Conservation (phyloP, 2,113 vertebrate genomes). For the Connochaetes taurinus region DNA sequence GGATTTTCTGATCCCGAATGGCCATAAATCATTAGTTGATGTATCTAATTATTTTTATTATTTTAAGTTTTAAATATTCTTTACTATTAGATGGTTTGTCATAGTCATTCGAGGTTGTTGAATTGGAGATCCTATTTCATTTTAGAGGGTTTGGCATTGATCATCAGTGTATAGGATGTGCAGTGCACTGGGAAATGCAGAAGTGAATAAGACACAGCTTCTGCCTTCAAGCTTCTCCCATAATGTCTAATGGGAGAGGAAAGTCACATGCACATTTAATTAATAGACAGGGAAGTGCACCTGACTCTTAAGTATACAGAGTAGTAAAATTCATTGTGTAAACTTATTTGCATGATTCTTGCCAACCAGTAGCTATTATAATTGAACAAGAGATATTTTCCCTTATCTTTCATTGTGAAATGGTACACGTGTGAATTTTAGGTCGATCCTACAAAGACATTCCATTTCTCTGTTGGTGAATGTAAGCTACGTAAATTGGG, state of each 20-base stretch:
- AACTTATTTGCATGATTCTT: not conserved
- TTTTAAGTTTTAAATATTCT: not conserved
- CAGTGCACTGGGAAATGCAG: fast-evolving
- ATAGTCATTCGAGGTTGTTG: not conserved
- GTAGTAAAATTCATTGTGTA: not conserved
- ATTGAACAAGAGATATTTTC: not conserved
- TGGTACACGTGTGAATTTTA: not conserved
- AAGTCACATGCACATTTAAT: not conserved
- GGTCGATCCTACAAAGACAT: not conserved
- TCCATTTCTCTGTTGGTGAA: not conserved
- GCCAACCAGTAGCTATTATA: not conserved
- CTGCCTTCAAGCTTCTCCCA: not conserved
- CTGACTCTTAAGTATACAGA: not conserved
- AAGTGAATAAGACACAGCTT: not conserved
- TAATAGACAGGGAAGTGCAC: not conserved
- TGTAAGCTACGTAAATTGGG: not conserved
- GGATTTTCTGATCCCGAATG: not conserved
- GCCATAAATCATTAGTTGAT: not conserved
- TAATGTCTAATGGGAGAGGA: not conserved
- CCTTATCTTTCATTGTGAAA: not conserved
- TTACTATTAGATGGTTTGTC: not conserved
- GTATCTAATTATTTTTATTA: not conserved
- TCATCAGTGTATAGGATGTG: not conserved
- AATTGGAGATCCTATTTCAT: not conserved
- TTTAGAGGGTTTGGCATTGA: not conserved